Conservation (phyloP, 1,140 invertebrate species). For the Cyclargus thomasi region DNA sequence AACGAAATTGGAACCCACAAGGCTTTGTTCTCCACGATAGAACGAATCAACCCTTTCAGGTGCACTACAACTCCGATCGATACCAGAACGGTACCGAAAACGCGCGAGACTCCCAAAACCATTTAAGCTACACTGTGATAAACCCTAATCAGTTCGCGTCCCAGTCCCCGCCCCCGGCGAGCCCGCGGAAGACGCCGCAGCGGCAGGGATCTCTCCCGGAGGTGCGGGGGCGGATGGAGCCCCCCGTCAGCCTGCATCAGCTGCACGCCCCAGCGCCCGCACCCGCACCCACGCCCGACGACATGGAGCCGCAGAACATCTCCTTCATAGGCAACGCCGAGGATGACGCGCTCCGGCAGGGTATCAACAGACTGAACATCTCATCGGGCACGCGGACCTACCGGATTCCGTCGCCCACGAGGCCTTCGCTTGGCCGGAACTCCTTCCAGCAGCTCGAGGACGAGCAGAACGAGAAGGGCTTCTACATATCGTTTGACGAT, state of each 20-base stretch:
- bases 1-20: constrained; percentile 56
- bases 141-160: constrained; percentile 46
- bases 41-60: constrained; percentile 47
- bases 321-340: constrained; percentile 88
- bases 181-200: constrained; percentile 58
- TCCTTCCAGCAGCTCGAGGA: constrained; percentile 80
- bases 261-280: constrained; percentile 74
- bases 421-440: constrained; percentile 82
- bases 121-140: constrained; percentile 68
- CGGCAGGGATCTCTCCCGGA: constrained; percentile 54
- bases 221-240: constrained; percentile 32
- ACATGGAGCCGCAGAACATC: constrained; percentile 94
- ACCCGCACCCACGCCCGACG: constrained; percentile 82
- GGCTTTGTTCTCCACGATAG: constrained; percentile 62
- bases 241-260: constrained; percentile 56
- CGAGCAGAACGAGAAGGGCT: constrained; percentile 86
- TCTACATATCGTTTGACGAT: constrained; percentile 95
- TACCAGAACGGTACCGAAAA: constrained; percentile 66
- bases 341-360: constrained; percentile 77
- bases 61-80: constrained; percentile 54
- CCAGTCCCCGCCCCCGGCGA: constrained; percentile 47
- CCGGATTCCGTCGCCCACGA: constrained; percentile 87
- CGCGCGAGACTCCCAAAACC: constrained; percentile 46
- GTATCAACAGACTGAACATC: constrained; percentile 85
- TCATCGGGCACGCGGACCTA: constrained; percentile 91